Evolutionary conservation across 2,113 vertebrate genomes (phyloP).

Genomic region (Beaufortia kweichowensis): DNA sequence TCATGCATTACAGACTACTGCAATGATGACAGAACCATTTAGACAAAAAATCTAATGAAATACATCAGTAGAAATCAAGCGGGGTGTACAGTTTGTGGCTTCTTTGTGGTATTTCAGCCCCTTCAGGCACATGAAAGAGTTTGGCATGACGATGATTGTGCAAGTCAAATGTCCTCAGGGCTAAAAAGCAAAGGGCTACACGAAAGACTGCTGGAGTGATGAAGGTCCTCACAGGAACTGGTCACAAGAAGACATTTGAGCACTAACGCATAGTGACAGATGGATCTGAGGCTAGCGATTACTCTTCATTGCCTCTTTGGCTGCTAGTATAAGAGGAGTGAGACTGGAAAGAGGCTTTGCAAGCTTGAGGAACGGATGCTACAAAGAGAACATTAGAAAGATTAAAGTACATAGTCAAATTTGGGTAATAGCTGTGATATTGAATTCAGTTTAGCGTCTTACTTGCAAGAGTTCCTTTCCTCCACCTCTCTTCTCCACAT

Average conservation of each 20-base stretch:
- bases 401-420: neutral
- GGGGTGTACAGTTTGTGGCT: conserved; percentile 14
- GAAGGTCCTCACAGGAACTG: conserved; percentile 2
- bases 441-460: conserved; percentile 9
- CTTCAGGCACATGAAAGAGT: conserved; percentile 25
- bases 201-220: conserved; percentile 14
- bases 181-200: neutral
- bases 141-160: conserved; percentile 38
- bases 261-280: neutral
- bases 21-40: neutral
- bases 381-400: neutral
- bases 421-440: neutral
- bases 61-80: conserved; percentile 21
- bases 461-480: conserved; percentile 75
- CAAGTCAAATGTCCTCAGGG: conserved; percentile 15
- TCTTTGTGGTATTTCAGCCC: neutral
- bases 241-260: neutral
- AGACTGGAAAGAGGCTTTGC: conserved; percentile 77
- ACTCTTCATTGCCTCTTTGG: conserved; percentile 77
- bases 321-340: conserved; percentile 76
- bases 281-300: conserved; percentile 60
- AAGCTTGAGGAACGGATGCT: conserved; percentile 76
- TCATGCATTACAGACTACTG: neutral
- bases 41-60: conserved; percentile 2
- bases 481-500: conserved; percentile 76